These are phyloP conservation scores for Hydropsyche betteni DNA, from an alignment of 2,888 invertebrate genomes.

Conservation along the genomic window DNA sequence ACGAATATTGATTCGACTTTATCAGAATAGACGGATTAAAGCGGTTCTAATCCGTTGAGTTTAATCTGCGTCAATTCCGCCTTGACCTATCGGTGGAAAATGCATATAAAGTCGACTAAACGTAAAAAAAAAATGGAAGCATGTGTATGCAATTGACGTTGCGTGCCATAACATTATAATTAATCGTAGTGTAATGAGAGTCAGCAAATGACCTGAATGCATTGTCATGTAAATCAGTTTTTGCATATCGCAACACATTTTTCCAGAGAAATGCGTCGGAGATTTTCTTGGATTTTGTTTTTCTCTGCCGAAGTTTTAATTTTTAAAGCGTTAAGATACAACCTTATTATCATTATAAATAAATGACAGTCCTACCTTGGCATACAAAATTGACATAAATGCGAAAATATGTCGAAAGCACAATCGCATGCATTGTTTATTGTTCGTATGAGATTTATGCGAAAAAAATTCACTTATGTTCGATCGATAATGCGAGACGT, in stretches of 20 bases:
- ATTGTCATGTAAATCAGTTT: no score
- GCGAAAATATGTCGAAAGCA: constrained; percentile 19
- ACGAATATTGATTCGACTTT: constrained; percentile 10
- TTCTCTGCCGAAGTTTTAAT: no score
- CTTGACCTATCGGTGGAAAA: constrained; percentile 9
- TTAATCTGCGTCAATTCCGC: neutral
- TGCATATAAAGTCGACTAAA: neutral
- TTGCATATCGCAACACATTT: no score
- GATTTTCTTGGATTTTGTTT: no score
- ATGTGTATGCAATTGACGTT: neutral
- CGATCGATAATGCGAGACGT: neutral
- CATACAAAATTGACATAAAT: neutral
- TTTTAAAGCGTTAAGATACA: neutral
- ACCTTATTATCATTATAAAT: constrained; percentile 1
- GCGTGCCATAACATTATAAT: constrained; percentile 1
- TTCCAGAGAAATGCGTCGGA: no score
- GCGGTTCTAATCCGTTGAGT: neutral
- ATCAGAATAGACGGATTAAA: neutral
- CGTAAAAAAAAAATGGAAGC: neutral
- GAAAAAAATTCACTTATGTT: neutral
- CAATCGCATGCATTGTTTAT: constrained; percentile 8
- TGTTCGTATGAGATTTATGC: neutral
- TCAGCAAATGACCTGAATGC: no score
- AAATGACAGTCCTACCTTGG: neutral
- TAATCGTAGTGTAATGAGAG: no score